Percentiles rank a stretch among this genome's conserved stretches.
Evolutionary conservation across 2,888 invertebrate species (phyloP).

Genomic region (Stenurella melanura): DNA sequence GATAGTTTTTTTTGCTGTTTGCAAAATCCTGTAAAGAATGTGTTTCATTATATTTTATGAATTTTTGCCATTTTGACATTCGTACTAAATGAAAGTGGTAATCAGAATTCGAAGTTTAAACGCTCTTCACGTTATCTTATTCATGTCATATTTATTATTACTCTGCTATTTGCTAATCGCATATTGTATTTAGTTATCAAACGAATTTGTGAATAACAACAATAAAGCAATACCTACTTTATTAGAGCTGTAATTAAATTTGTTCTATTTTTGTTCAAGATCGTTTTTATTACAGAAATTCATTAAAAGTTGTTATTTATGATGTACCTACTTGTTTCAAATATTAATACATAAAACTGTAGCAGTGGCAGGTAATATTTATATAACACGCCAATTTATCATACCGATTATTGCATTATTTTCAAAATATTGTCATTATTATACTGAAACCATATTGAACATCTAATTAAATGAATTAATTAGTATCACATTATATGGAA

Average conservation of each 20-base stretch:
- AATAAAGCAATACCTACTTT: neutral
- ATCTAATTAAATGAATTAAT: neutral
- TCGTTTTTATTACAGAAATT: neutral
- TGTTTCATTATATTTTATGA: too few species aligned
- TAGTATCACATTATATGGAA: too few species aligned
- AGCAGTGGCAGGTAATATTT: neutral
- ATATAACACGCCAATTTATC: neutral
- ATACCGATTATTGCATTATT: too few species aligned
- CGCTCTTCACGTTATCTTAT: too few species aligned
- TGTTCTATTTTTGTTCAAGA: neutral
- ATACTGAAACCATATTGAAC: neutral
- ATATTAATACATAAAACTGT: neutral
- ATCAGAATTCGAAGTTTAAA: too few species aligned
- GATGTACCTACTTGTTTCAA: neutral
- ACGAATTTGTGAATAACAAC: constrained; percentile 7
- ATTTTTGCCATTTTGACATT: too few species aligned
- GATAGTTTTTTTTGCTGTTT: too few species aligned
- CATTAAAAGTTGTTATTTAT: neutral
- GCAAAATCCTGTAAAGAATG: too few species aligned
- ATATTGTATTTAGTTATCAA: neutral
- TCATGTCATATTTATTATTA: too few species aligned
- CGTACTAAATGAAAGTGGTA: too few species aligned
- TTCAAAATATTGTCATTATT: neutral
- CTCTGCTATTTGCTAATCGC: neutral
- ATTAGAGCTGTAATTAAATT: neutral